phyloP scores from a whole-genome alignment of 2,113 vertebrate species.

The Calyptommatus sinebrachiatus region DNA sequence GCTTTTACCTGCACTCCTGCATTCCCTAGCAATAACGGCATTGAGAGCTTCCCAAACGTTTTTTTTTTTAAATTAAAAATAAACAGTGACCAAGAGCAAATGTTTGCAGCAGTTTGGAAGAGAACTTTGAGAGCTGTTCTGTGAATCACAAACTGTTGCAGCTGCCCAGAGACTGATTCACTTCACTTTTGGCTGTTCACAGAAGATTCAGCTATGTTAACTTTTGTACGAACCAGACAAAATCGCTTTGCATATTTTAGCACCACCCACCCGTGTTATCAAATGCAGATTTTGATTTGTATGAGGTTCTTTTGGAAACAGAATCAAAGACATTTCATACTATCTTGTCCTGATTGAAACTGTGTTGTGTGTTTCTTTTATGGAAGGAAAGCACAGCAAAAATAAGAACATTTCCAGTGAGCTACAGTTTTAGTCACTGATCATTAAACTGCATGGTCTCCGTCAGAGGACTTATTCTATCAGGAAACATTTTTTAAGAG shows the following conservation, averaged over 20 bases:
- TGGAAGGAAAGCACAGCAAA: neutral
- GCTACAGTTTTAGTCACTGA: slow-evolving; percentile 33
- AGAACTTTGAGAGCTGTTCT: slow-evolving; percentile 58
- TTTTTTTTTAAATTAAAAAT: slow-evolving; percentile 81
- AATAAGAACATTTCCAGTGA: slow-evolving; percentile 32
- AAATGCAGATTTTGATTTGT: slow-evolving; percentile 53
- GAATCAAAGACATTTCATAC: slow-evolving; percentile 29
- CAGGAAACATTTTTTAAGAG: neutral
- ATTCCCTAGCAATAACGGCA: slow-evolving; percentile 70
- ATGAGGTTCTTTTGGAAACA: slow-evolving; percentile 45
- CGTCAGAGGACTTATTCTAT: neutral
- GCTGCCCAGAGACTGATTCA: slow-evolving; percentile 56
- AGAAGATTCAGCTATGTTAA: slow-evolving; percentile 64
- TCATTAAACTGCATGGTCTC: neutral
- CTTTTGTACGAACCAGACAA: slow-evolving; percentile 72
- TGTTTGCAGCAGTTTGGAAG: slow-evolving; percentile 60
- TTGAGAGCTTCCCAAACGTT: slow-evolving; percentile 51
- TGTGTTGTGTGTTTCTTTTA: slow-evolving; percentile 31
- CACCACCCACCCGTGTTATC: slow-evolving; percentile 68
- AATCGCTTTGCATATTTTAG: slow-evolving; percentile 69
- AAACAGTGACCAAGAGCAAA: slow-evolving; percentile 69
- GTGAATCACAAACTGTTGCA: slow-evolving; percentile 62
- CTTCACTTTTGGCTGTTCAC: slow-evolving; percentile 62
- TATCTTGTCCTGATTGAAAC: slow-evolving; percentile 39
- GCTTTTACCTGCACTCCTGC: slow-evolving; percentile 75